Base-by-base conservation (phyloP, 1,140 invertebrate genomes). In the Apis laboriosa region DNA sequence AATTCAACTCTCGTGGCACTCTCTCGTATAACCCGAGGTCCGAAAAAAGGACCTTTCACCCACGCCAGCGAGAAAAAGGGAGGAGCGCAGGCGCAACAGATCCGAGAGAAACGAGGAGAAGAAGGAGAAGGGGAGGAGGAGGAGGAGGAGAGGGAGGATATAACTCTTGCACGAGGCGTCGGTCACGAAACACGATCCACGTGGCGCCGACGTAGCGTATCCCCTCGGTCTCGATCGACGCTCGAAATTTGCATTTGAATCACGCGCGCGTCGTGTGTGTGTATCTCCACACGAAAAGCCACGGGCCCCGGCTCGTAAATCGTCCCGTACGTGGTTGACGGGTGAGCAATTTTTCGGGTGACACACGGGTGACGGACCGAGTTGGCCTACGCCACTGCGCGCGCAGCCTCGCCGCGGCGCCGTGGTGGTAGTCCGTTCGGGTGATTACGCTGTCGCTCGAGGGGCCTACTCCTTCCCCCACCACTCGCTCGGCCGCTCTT, bases 381-480 rank as follows among this genome's bases (percentile, higher is more conserved):
- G 34, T 7, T 7, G 34, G 34, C 24, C 63, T 77, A 88, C 86
- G 86, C 88, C 89, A 88, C 70, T 90, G 88, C 64, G 43, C 21
- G 60, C 66, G 19, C 11, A 53, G n/a, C 70, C 82, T 61, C 56
- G 28, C 61, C 61, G 28, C 28, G 61, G 24, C 61, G 60, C 71
- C n/a, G 9, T 28, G 86, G 91, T 92, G 84, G 92, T 92, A 93
- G 92, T 92, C 92, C 87, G 91, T 92, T 88, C 92, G 88, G 92
- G 90, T 93, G 92, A 94, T 94, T 94, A 94, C 92, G 90, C 92
- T 93, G 93, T 94, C 93, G 92, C 93, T 92, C 88, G 84, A 83
- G 91, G 93, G 90, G 84, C 89, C 19, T 17, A 83, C 5, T 43
- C 34, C 34, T 87, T 87, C 84, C 77, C 83, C 53, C 28, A 34